A percentile compares a stretch with the other conserved stretches of the same genome.
phyloP scores from a whole-genome alignment of 53 echinoderm and acorn worm genomes.

The Temnopleurus reevesii region DNA sequence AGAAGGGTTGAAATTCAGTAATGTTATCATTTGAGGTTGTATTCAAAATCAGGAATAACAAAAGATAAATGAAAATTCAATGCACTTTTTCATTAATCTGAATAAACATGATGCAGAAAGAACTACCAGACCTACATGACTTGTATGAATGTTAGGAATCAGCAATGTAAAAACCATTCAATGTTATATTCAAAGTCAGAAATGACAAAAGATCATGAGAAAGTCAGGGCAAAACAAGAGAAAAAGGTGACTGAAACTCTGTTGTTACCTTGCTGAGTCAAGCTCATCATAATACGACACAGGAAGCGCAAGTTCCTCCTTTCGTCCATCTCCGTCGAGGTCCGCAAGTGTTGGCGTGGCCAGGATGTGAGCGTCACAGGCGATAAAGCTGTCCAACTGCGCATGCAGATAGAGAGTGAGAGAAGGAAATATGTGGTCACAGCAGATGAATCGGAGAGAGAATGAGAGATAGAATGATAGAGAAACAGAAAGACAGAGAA shows the following conservation, averaged over 20 bases:
- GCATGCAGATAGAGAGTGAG: constrained; percentile 32
- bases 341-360: constrained; percentile 81
- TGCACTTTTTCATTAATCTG: too few relatives aligned
- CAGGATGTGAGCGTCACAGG: constrained; percentile 75
- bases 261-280: constrained; percentile 52
- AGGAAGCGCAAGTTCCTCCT: constrained; percentile 78
- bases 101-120: too few relatives aligned
- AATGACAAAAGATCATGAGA: too few relatives aligned
- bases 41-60: too few relatives aligned
- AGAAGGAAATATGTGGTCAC: constrained; percentile 5
- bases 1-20: too few relatives aligned
- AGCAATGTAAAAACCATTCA: too few relatives aligned
- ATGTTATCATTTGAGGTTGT: too few relatives aligned
- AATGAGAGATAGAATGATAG: background rate
- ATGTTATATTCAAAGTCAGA: too few relatives aligned
- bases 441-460: background rate
- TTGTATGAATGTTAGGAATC: too few relatives aligned
- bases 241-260: background rate
- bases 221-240: too few relatives aligned
- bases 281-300: constrained; percentile 68
- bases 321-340: constrained; percentile 77
- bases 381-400: constrained; percentile 44
- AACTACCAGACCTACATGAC: too few relatives aligned
- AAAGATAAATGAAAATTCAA: too few relatives aligned
- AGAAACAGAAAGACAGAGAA: background rate